These are phyloP conservation scores for Pseudomyrmex flavicornis DNA, from an alignment of 1,140 invertebrate genomes.

Conservation along the genomic window DNA sequence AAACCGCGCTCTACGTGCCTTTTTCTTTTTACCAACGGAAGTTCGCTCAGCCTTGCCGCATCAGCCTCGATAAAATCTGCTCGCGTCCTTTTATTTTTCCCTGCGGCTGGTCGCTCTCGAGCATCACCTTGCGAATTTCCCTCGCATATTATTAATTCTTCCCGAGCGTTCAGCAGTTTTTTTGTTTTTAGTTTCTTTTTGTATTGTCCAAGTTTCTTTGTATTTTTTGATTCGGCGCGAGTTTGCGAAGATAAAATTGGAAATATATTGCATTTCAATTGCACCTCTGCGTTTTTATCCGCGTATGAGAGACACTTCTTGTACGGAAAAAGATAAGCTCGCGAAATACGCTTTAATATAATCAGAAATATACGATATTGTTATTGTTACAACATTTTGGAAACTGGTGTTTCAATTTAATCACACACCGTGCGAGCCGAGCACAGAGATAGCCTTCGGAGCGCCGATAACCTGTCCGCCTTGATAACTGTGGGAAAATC, in stretches of 20 bases:
- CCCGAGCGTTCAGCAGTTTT: background rate
- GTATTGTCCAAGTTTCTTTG: background rate
- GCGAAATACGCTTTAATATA: background rate
- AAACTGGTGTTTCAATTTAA: slow-evolving; percentile 41
- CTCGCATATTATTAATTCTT: slow-evolving; percentile 41
- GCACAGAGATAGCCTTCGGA: slow-evolving; percentile 45
- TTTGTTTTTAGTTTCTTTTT: no score
- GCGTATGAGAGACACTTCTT: background rate
- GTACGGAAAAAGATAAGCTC: background rate
- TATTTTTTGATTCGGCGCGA: background rate
- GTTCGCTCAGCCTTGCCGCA: slow-evolving; percentile 18
- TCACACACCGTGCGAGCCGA: slow-evolving; percentile 10
- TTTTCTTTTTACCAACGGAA: slow-evolving; percentile 23
- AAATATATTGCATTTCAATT: background rate
- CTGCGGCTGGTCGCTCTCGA: no score
- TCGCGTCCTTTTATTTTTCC: slow-evolving; percentile 27
- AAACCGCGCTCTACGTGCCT: slow-evolving; percentile 15
- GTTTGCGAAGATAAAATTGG: background rate
- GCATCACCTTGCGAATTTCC: background rate
- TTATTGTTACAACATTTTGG: background rate
- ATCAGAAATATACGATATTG: background rate
- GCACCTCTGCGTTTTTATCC: no score
- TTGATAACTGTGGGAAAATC: slow-evolving; percentile 79
- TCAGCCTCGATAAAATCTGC: slow-evolving; percentile 33
- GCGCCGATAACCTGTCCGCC: slow-evolving; percentile 65